Percentiles rank a stretch among this genome's conserved stretches.
Conservation (phyloP, 2,797 vertebrate genomes). For the Mormyrops boulengeri region DNA sequence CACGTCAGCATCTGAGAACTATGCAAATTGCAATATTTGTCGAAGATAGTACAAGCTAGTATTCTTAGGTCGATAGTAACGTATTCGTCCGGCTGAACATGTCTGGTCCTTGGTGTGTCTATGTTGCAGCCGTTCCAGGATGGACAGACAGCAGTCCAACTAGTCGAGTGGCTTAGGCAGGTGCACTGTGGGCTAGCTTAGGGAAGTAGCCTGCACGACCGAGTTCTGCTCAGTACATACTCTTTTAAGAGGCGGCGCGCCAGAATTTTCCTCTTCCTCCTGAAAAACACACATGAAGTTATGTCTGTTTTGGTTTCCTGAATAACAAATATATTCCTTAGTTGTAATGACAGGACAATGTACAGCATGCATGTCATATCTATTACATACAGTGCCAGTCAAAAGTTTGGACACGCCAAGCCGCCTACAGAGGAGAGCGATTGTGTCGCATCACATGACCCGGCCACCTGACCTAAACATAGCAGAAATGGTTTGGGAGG, state of each 20-base stretch:
- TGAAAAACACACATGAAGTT: constrained; percentile 34
- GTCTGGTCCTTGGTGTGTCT: constrained; percentile 24
- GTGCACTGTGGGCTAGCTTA: constrained; percentile 70
- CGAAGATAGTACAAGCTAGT: constrained; percentile 18
- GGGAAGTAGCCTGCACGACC: constrained; percentile 56
- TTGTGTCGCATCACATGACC: neutral
- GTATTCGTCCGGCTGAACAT: constrained; percentile 13
- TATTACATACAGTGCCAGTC: neutral
- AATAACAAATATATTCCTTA: neutral
- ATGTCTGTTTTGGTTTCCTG: neutral
- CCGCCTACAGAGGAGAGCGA: neutral
- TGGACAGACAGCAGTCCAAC: constrained; percentile 18
- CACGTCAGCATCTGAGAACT: constrained; percentile 7
- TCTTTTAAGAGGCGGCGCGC: constrained; percentile 87
- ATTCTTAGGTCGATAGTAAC: constrained; percentile 17
- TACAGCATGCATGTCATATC: neutral
- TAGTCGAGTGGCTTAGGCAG: neutral
- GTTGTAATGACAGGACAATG: neutral
- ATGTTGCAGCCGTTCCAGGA: constrained; percentile 19
- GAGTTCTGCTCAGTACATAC: constrained; percentile 80
- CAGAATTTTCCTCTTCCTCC: constrained; percentile 75
- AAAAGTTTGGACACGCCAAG: neutral
- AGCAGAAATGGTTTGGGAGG: neutral
- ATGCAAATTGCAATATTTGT: constrained; percentile 21
- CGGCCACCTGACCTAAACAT: neutral